Evolutionary conservation across 2,113 vertebrate genomes (phyloP).

Genomic region (Cepphus grylle): DNA sequence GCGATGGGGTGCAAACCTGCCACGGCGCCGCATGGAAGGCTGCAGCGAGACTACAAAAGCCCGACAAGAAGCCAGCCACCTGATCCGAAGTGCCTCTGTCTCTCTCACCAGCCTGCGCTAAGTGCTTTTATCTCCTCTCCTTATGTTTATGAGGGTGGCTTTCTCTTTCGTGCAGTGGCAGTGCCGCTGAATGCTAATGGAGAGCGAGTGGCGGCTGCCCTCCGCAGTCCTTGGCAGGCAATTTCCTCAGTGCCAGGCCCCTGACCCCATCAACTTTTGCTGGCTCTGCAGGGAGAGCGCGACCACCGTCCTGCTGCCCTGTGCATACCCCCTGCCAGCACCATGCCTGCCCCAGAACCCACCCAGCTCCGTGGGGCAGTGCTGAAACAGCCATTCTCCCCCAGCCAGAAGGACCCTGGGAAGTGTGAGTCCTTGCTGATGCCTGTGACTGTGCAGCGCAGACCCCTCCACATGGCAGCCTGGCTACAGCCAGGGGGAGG

Average conservation of each 20-base stretch:
- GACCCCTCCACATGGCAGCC: background rate
- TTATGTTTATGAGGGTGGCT: conserved; percentile 32
- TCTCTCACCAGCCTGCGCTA: background rate
- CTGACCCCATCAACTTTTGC: background rate
- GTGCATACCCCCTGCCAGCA: background rate
- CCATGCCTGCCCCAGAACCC: background rate
- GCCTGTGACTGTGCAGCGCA: background rate
- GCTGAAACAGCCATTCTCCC: rapidly evolving
- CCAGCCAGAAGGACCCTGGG: background rate
- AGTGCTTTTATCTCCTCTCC: conserved; percentile 56
- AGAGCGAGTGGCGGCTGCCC: background rate
- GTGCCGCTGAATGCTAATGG: conserved; percentile 44
- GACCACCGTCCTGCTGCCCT: background rate
- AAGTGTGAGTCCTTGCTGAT: rapidly evolving
- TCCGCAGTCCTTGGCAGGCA: conserved; percentile 35
- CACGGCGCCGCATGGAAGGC: background rate
- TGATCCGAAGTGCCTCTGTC: conserved; percentile 9
- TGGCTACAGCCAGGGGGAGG: background rate
- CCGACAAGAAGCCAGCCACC: conserved; percentile 9
- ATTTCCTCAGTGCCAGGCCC: background rate
- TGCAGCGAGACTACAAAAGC: background rate
- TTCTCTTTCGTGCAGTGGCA: background rate
- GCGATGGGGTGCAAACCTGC: background rate
- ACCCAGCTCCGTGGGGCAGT: rapidly evolving
- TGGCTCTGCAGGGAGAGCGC: background rate